These are phyloP conservation scores for Crocuta crocuta DNA, from an alignment of 2,113 vertebrate species.

Conservation along the genomic window DNA sequence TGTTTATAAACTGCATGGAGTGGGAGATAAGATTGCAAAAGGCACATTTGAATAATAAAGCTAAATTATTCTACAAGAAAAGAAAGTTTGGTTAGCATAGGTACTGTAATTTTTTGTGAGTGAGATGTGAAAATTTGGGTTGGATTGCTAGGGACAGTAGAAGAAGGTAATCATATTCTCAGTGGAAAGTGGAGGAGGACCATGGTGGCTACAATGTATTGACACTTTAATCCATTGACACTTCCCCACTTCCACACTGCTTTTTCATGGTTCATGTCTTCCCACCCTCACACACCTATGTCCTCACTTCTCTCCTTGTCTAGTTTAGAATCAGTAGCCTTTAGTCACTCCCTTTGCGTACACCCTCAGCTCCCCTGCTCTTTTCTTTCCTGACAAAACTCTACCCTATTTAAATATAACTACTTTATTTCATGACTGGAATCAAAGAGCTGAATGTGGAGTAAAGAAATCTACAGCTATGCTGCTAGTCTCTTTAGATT, in stretches of 20 bases:
- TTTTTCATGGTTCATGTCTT: background rate
- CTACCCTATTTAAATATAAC: background rate
- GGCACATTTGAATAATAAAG: conserved; percentile 28
- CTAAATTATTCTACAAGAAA: conserved; percentile 26
- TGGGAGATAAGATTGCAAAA: conserved; percentile 42
- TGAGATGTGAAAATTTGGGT: background rate
- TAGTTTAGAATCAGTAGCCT: background rate
- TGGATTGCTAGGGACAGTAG: background rate
- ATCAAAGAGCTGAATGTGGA: background rate
- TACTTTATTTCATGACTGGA: background rate
- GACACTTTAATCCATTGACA: background rate
- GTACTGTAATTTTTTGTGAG: background rate
- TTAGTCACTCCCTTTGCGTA: background rate
- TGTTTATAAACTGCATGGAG: background rate
- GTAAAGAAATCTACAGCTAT: background rate
- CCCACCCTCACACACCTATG: background rate
- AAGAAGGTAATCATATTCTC: background rate
- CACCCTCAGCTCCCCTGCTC: background rate
- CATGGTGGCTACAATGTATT: background rate
- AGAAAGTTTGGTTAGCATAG: background rate
- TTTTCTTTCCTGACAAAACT: background rate
- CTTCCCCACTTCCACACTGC: background rate
- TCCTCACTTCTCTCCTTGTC: background rate
- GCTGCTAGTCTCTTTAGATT: background rate
- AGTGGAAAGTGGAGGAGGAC: background rate